Conservation (phyloP, 2,888 invertebrate genomes). For the Allacma fusca region DNA sequence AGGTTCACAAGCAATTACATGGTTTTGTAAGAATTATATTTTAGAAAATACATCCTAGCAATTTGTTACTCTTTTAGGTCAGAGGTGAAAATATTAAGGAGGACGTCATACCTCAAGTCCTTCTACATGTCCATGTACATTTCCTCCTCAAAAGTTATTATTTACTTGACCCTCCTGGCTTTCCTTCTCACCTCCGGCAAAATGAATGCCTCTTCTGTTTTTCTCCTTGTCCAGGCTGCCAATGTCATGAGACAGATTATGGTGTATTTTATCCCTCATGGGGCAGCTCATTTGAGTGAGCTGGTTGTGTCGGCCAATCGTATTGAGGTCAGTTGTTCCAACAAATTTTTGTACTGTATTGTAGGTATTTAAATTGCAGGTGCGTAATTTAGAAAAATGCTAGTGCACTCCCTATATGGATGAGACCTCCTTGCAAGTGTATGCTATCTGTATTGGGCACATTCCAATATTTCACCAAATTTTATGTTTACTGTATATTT, state of each 20-base stretch:
- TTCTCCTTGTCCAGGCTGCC: constrained; percentile 89
- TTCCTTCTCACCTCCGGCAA: constrained; percentile 71
- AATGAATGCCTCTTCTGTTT: constrained; percentile 78
- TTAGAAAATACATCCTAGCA: neutral
- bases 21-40: neutral
- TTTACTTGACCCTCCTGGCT: constrained; percentile 80
- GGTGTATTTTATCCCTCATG: constrained; percentile 86
- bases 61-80: constrained; percentile 66
- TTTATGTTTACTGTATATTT: no score
- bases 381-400: no score
- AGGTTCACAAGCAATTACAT: no score
- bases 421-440: no score
- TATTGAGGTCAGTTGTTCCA: constrained; percentile 67
- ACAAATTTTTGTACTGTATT: no score
- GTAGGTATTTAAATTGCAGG: no score
- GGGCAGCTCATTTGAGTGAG: constrained; percentile 82
- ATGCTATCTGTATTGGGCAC: no score
- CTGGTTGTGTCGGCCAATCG: constrained; percentile 78
- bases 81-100: constrained; percentile 74
- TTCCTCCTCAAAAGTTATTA: constrained; percentile 79
- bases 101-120: constrained; percentile 74
- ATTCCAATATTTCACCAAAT: no score
- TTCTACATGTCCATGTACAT: constrained; percentile 73
- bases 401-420: no score
- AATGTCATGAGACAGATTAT: constrained; percentile 86